phyloP scores from a whole-genome alignment of 2,888 invertebrate genomes.

The Dorcus hopei region DNA sequence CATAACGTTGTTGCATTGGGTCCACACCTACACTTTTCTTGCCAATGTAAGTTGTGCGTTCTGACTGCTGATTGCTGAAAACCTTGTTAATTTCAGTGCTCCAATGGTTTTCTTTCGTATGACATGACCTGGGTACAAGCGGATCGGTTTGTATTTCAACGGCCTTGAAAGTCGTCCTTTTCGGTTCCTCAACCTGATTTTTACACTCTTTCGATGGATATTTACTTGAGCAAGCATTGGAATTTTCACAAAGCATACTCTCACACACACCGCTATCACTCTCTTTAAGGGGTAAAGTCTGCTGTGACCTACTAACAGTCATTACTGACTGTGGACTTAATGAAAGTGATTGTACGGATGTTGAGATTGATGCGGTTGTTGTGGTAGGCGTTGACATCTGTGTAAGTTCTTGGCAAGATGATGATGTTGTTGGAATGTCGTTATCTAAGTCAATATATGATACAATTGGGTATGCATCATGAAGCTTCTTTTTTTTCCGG shows the following conservation, averaged over 20 bases:
- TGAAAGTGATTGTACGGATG: neutral
- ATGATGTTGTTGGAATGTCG: neutral
- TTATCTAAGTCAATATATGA: neutral
- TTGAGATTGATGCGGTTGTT: neutral
- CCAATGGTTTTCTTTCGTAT: neutral
- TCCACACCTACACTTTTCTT: no score
- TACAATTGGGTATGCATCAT: neutral
- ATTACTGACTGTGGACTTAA: no score
- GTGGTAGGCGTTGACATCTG: neutral
- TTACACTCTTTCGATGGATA: neutral
- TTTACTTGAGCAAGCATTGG: neutral
- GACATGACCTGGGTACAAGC: neutral
- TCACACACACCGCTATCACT: neutral
- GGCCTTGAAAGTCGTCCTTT: neutral
- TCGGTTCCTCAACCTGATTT: neutral
- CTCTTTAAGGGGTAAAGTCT: no score
- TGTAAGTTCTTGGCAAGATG: neutral
- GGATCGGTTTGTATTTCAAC: neutral
- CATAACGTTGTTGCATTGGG: no score
- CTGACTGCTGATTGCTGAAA: no score
- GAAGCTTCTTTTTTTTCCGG: neutral
- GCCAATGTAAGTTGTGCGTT: no score
- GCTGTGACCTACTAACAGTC: no score
- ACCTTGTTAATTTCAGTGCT: no score
- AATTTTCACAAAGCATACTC: neutral